Percentiles rank a stretch among this genome's conserved stretches.
Evolutionary conservation across 2,797 vertebrate genomes (phyloP).

Genomic region (Parambassis ranga): DNA sequence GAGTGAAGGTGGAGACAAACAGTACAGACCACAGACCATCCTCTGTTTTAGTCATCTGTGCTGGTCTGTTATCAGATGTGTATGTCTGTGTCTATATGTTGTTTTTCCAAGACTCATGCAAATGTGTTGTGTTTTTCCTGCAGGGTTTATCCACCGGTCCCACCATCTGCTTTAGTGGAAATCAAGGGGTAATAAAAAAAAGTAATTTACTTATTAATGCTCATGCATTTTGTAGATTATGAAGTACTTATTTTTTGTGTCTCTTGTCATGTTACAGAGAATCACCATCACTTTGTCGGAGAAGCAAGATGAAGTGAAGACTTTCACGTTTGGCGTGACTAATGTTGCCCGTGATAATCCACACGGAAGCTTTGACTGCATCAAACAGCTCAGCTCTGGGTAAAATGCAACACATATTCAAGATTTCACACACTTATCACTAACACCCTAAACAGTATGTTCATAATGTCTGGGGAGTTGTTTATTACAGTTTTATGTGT

Average conservation of each 20-base stretch:
- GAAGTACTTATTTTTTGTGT: neutral
- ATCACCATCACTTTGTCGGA: conserved; percentile 85
- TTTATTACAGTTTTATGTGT: too few relatives aligned
- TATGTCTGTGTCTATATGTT: neutral
- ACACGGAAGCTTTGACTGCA: conserved; percentile 90
- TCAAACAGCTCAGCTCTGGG: conserved; percentile 86
- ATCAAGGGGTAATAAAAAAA: conserved; percentile 71
- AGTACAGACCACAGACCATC: conserved; percentile 2
- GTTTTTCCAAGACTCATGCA: neutral
- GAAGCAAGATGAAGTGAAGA: conserved; percentile 70
- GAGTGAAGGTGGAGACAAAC: neutral
- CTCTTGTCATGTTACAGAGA: conserved; percentile 71
- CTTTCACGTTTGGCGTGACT: conserved; percentile 88
- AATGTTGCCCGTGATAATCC: conserved; percentile 88
- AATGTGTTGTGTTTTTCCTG: neutral
- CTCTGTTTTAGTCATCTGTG: neutral
- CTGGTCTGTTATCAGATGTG: neutral
- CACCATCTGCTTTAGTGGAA: conserved; percentile 71
- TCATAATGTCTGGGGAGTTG: too few relatives aligned
- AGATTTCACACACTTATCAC: too few relatives aligned
- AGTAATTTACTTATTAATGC: neutral
- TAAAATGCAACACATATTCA: conserved; percentile 61
- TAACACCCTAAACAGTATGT: too few relatives aligned
- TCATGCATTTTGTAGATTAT: neutral
- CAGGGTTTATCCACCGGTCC: conserved; percentile 55